Evolutionary conservation across 2,113 vertebrate genomes (phyloP).

Genomic region (Perca flavescens): DNA sequence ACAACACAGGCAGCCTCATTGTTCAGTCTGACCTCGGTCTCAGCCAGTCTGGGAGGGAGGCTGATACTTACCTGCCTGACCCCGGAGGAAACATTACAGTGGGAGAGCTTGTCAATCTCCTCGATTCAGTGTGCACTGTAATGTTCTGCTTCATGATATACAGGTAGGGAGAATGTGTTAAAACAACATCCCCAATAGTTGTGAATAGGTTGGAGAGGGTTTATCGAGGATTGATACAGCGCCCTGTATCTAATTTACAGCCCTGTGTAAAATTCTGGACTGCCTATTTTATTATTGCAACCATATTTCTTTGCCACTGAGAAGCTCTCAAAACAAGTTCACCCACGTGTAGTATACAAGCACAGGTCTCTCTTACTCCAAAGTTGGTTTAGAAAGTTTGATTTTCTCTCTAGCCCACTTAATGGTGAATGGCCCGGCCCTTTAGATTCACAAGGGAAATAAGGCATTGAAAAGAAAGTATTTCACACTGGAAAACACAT

Average conservation of each 20-base stretch:
- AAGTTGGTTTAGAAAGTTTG: conserved; percentile 59
- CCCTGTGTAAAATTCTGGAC: conserved; percentile 70
- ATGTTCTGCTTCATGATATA: conserved; percentile 64
- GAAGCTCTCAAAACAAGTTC: conserved; percentile 76
- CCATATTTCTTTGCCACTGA: conserved; percentile 73
- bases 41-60: conserved; percentile 45
- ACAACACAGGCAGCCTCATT: conserved; percentile 73
- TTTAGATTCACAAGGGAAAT: conserved; percentile 77
- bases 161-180: conserved; percentile 70
- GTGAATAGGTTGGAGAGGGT: conserved; percentile 56
- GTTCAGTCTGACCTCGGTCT: conserved; percentile 72
- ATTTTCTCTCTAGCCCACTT: conserved; percentile 68
- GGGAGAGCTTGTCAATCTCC: conserved; percentile 52
- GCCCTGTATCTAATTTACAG: conserved; percentile 73
- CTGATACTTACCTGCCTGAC: conserved; percentile 68
- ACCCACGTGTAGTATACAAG: conserved; percentile 59
- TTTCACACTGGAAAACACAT: conserved; percentile 83
- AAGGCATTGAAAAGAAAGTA: conserved; percentile 78
- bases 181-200: conserved; percentile 73
- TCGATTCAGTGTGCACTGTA: conserved; percentile 11
- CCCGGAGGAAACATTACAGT: conserved; percentile 68
- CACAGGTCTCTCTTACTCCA: conserved; percentile 39
- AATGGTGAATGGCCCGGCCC: conserved; percentile 76
- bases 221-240: conserved; percentile 65
- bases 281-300: conserved; percentile 81